These are phyloP conservation scores for Narcine bancroftii DNA, from an alignment of 2,113 vertebrate genomes.

Conservation along the genomic window DNA sequence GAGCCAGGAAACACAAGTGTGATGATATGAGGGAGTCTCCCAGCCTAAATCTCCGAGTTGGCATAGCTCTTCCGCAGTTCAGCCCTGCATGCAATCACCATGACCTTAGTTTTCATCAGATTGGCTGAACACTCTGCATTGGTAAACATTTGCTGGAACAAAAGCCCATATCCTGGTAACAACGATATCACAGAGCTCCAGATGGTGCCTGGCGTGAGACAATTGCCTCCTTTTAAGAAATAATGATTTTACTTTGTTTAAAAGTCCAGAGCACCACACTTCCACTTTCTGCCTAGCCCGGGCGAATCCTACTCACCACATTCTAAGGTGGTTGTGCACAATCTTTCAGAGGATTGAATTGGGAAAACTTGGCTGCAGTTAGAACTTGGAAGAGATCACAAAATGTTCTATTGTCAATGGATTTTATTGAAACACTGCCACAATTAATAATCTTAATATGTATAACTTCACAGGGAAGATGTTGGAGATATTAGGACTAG, in stretches of 20 bases:
- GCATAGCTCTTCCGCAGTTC: neutral
- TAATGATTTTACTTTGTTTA: neutral
- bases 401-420: neutral
- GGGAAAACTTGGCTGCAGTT: neutral
- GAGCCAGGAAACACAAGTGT: neutral
- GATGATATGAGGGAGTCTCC: neutral
- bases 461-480: neutral
- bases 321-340: too few relatives aligned
- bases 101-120: constrained; percentile 3
- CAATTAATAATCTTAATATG: neutral
- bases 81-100: constrained; percentile 7
- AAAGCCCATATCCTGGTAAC: neutral
- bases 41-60: neutral
- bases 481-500: neutral
- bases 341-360: neutral
- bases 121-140: constrained; percentile 4
- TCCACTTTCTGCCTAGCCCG: neutral
- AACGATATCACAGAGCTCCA: constrained; percentile 15
- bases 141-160: constrained; percentile 15
- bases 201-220: neutral
- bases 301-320: neutral
- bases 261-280: neutral
- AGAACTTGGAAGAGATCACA: neutral
- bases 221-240: neutral
- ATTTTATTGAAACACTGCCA: neutral